A percentile compares a stretch with the other conserved stretches of the same genome.
Conservation (phyloP, 2,797 vertebrate genomes). For the Danio choprae region DNA sequence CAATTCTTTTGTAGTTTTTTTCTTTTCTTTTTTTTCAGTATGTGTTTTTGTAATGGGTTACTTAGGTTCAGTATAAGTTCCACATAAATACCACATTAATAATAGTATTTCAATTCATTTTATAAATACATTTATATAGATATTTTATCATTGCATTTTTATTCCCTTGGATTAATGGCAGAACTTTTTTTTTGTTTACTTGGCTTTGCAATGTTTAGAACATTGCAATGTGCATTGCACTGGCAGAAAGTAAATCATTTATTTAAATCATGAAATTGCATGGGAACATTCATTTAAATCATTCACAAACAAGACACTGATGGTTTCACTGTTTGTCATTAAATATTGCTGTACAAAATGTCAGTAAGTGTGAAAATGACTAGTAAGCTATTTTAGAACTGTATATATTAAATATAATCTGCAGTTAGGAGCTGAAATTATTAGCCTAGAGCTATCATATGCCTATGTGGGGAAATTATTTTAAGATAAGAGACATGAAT, state of each 20-base stretch:
- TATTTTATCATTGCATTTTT: no score
- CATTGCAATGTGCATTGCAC: neutral
- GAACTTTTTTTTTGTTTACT: neutral
- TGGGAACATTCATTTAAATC: neutral
- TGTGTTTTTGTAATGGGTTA: neutral
- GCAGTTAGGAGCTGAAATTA: no score
- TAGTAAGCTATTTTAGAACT: no score
- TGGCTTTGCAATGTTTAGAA: neutral
- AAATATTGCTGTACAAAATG: neutral
- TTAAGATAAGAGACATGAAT: no score
- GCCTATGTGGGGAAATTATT: no score
- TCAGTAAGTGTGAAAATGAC: neutral
- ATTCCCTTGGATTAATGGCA: neutral
- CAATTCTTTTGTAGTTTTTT: neutral
- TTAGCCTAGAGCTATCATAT: no score
- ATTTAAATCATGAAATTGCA: neutral
- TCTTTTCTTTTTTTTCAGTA: neutral
- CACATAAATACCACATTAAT: no score
- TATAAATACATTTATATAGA: no score
- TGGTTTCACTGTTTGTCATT: neutral
- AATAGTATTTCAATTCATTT: no score
- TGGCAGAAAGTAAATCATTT: neutral
- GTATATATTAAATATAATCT: no score
- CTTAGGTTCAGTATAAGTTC: no score
- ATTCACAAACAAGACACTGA: neutral